These are phyloP conservation scores for Dermolepida albohirtum DNA, from an alignment of 2,888 invertebrate species.

Conservation along the genomic window DNA sequence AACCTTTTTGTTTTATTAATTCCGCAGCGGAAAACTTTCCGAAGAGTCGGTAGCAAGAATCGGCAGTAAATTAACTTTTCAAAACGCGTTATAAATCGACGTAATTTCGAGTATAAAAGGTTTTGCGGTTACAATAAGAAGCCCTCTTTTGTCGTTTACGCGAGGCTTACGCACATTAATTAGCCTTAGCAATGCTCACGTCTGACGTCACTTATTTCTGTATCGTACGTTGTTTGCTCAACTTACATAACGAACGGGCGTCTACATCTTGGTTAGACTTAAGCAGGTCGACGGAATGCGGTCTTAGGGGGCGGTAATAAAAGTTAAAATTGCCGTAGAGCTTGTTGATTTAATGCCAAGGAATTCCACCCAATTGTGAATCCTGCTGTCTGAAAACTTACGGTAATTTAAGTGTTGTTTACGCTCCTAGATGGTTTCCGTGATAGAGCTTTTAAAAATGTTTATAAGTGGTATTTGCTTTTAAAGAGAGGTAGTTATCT, in stretches of 20 bases:
- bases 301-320: constrained; percentile 24
- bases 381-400: constrained; percentile 31
- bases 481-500: neutral
- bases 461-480: constrained; percentile 24
- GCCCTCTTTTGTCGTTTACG: constrained; percentile 13
- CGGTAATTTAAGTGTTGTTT: constrained; percentile 37
- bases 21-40: neutral
- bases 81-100: constrained; percentile 28
- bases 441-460: constrained; percentile 29
- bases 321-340: constrained; percentile 34
- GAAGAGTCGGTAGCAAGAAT: constrained; percentile 8
- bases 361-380: constrained; percentile 32
- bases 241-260: constrained; percentile 28
- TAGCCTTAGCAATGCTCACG: constrained; percentile 7
- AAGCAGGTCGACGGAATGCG: constrained; percentile 12
- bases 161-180: constrained; percentile 12
- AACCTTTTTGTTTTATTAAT: constrained; percentile 23
- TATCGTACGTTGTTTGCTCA: constrained; percentile 9
- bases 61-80: constrained; percentile 34
- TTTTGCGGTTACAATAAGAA: constrained; percentile 25
- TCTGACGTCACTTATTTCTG: constrained; percentile 1
- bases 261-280: constrained; percentile 25
- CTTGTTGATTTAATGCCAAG: constrained; percentile 33
- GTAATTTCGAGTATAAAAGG: constrained; percentile 24
- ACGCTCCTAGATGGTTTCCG: constrained; percentile 11